Evolutionary conservation across 2,888 invertebrate species (phyloP).

Genomic region (Machimus atricapillus): DNA sequence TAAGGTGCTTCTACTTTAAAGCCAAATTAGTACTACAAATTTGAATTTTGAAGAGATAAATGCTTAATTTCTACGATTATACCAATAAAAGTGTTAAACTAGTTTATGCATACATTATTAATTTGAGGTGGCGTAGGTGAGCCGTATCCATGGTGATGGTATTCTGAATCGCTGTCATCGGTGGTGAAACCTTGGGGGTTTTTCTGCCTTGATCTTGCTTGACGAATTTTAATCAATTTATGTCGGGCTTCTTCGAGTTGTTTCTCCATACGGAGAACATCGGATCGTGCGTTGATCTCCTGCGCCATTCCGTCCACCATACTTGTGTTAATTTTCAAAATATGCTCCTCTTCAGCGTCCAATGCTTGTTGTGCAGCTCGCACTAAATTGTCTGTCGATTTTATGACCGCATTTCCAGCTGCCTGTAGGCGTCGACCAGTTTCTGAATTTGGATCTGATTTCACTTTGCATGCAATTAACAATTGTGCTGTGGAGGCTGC

Average conservation of each 20-base stretch:
- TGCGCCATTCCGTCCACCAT: constrained; percentile 98
- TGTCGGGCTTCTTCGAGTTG: constrained; percentile 93
- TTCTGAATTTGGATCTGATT: constrained; percentile 95
- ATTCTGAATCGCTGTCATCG: constrained; percentile 71
- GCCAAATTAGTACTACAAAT: background rate
- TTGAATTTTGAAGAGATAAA: background rate
- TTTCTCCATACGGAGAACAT: constrained; percentile 92
- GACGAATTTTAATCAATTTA: constrained; percentile 87
- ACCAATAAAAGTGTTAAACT: background rate
- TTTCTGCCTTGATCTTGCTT: constrained; percentile 86
- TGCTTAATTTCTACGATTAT: background rate
- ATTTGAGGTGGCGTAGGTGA: constrained; percentile 46
- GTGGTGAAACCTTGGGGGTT: constrained; percentile 64
- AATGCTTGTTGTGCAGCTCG: constrained; percentile 92
- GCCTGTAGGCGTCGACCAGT: constrained; percentile 89
- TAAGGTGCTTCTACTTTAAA: background rate
- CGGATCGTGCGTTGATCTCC: constrained; percentile 89
- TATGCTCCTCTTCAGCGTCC: constrained; percentile 89
- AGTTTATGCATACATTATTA: constrained; percentile 32
- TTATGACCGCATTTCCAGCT: constrained; percentile 96
- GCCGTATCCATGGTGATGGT: constrained; percentile 55
- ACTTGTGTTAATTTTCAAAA: constrained; percentile 85
- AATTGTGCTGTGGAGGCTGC: constrained; percentile 97
- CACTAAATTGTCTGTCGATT: constrained; percentile 97
- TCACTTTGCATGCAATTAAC: constrained; percentile 97